A percentile compares a stretch with the other conserved stretches of the same genome.
phyloP scores from a whole-genome alignment of 35 echinoderm and acorn worm genomes.

The Apostichopus californicus region DNA sequence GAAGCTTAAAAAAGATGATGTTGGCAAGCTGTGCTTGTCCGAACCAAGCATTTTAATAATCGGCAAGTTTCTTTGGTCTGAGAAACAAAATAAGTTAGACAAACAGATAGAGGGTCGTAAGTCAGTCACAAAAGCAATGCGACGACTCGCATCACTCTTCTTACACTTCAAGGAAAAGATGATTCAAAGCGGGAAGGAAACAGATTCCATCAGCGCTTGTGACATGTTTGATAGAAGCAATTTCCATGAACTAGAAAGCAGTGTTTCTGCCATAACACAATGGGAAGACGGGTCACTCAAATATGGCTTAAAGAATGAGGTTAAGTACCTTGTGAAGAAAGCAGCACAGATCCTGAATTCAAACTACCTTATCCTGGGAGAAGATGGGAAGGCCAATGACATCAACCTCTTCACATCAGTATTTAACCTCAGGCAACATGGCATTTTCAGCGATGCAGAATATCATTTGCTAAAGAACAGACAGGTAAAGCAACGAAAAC shows the following conservation, averaged over 20 bases:
- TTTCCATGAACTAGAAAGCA: neutral
- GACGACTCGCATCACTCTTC: neutral
- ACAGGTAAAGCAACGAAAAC: constrained; percentile 25
- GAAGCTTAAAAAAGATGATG: neutral
- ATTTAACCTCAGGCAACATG: constrained; percentile 10
- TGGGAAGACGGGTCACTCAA: neutral
- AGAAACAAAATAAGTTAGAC: neutral
- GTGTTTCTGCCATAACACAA: neutral
- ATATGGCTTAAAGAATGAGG: neutral
- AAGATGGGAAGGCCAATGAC: constrained; percentile 26
- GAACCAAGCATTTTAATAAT: neutral
- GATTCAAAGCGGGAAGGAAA: neutral
- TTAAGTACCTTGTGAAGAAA: neutral
- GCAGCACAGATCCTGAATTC: neutral
- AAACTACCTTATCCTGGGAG: neutral
- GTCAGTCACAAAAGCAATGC: neutral
- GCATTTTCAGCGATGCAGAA: constrained; percentile 28
- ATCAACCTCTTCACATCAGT: constrained; percentile 45
- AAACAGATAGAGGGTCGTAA: neutral
- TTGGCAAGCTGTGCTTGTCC: neutral
- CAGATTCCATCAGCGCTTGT: too few relatives aligned
- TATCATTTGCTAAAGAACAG: constrained; percentile 47
- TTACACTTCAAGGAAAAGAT: neutral
- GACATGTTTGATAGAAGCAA: neutral
- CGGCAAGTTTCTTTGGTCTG: neutral